Evolutionary conservation across 2,113 vertebrate genomes (phyloP).

Genomic region (Felis chaus): DNA sequence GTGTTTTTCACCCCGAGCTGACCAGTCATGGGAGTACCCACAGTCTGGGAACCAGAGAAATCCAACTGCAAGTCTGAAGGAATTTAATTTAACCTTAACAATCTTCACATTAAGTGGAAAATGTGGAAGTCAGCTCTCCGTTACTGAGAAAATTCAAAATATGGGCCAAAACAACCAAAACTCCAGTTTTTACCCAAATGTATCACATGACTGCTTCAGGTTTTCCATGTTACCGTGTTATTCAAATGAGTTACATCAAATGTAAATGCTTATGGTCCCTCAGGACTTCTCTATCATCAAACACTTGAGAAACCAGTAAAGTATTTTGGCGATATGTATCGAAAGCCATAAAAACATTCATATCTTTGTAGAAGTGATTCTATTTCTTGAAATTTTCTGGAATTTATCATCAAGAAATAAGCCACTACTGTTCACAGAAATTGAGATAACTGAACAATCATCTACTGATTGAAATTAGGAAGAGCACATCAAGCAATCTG

Average conservation of each 20-base stretch:
- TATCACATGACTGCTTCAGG: neutral
- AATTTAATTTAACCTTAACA: conserved; percentile 29
- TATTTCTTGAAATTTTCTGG: neutral
- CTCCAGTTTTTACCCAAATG: neutral
- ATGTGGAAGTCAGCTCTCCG: neutral
- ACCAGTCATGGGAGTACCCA: conserved; percentile 16
- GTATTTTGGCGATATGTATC: neutral
- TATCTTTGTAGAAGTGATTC: neutral
- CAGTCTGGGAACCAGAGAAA: conserved; percentile 2
- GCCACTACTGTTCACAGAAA: neutral
- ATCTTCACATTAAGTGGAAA: conserved; percentile 26
- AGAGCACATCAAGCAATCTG: neutral
- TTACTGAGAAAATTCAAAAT: conserved; percentile 47
- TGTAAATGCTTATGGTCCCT: neutral
- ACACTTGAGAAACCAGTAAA: neutral
- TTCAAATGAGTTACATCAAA: neutral
- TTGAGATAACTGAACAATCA: neutral
- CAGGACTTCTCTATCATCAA: neutral
- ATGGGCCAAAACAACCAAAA: conserved; percentile 5
- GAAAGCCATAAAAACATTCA: neutral
- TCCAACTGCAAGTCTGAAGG: conserved; percentile 13
- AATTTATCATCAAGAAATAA: conserved; percentile 36
- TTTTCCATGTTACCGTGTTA: neutral
- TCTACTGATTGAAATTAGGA: neutral
- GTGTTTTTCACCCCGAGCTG: conserved; percentile 2